These are phyloP conservation scores for Rhombomys opimus DNA, from an alignment of 2,113 vertebrate species.

Conservation along the genomic window DNA sequence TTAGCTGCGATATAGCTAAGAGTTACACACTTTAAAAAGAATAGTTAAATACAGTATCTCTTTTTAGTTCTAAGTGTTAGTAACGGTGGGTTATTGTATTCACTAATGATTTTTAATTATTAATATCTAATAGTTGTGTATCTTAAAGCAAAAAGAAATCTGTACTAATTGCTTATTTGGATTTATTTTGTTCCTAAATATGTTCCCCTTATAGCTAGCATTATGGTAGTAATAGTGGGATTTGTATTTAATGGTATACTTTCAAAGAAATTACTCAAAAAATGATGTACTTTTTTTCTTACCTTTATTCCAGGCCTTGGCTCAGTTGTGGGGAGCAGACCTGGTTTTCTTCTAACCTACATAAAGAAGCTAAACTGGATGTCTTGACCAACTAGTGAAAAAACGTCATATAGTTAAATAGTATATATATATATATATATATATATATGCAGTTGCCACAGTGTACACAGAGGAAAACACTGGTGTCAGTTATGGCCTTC, in stretches of 20 bases:
- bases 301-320: neutral
- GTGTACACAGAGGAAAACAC: neutral
- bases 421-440: too few species aligned
- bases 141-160: neutral
- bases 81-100: slow-evolving; percentile 1
- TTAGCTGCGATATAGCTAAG: neutral
- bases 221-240: neutral
- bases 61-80: neutral
- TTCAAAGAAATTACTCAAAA: slow-evolving; percentile 32
- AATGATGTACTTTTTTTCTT: neutral
- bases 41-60: neutral
- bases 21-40: slow-evolving; percentile 2
- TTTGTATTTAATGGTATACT: slow-evolving; percentile 45
- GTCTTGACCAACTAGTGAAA: slow-evolving; percentile 53
- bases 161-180: neutral
- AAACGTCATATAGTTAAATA: slow-evolving; percentile 1
- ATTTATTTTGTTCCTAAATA: slow-evolving; percentile 36
- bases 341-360: neutral
- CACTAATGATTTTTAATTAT: slow-evolving; percentile 24
- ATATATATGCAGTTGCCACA: neutral
- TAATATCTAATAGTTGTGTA: slow-evolving; percentile 11
- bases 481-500: neutral
- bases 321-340: neutral
- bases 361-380: neutral
- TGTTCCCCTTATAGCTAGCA: neutral